These are phyloP conservation scores for Tympanoctomys barrerae DNA, from an alignment of 2,797 vertebrate genomes.

Conservation along the genomic window DNA sequence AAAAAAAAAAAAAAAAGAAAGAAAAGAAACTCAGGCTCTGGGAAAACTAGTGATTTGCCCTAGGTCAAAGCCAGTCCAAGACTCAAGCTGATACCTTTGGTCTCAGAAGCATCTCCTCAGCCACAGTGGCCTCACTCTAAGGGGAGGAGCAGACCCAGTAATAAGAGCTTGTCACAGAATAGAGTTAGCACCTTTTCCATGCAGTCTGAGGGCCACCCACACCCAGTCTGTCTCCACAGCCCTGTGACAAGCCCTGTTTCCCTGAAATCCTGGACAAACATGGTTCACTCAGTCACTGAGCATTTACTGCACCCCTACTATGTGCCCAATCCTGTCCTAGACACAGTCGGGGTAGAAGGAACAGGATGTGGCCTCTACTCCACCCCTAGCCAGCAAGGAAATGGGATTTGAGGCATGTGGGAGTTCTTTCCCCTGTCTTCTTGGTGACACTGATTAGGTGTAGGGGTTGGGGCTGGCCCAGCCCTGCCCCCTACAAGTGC, in stretches of 20 bases:
- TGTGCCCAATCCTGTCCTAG: background rate
- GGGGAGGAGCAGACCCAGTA: fast-evolving
- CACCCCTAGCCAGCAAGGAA: conserved; percentile 8
- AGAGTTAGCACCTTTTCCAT: too few relatives aligned
- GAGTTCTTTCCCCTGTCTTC: background rate
- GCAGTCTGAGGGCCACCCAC: background rate
- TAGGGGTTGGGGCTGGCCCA: background rate
- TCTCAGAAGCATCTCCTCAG: background rate
- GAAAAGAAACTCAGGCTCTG: background rate
- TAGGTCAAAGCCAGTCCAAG: background rate
- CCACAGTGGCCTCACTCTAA: background rate
- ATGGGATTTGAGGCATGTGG: background rate
- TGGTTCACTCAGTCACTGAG: background rate
- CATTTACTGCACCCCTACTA: background rate
- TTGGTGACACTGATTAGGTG: background rate
- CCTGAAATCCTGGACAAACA: background rate
- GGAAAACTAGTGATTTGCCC: background rate
- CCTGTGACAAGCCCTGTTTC: background rate
- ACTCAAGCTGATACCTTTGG: background rate
- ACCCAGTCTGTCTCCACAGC: background rate
- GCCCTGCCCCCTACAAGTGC: background rate
- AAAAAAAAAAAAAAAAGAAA: too few relatives aligned
- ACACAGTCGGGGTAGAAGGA: background rate
- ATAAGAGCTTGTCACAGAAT: background rate
- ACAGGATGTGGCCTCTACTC: background rate